These are phyloP conservation scores for Epizoanthus illoricatus DNA, from an alignment of 92 coral and sea anemone genomes.

Conservation along the genomic window DNA sequence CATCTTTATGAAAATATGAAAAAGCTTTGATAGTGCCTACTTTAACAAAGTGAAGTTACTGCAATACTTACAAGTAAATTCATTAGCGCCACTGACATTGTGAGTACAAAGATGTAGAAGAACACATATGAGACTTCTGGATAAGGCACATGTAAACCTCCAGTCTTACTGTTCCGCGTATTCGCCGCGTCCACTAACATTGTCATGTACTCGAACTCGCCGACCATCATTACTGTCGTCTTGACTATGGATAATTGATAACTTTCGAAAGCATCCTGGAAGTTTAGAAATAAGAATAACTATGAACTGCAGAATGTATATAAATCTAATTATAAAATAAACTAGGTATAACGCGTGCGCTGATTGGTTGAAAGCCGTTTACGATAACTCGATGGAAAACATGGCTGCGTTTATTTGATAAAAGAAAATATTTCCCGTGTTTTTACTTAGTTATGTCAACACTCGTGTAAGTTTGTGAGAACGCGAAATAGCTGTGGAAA, in stretches of 20 bases:
- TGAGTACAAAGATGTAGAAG: slow-evolving; percentile 64
- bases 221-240: slow-evolving; percentile 87
- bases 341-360: no score
- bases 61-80: slow-evolving; percentile 68
- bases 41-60: neutral
- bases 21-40: no score
- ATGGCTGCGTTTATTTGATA: no score
- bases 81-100: slow-evolving; percentile 84
- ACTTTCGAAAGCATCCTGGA: slow-evolving; percentile 60
- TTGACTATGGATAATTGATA: slow-evolving; percentile 61
- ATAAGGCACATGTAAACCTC: slow-evolving; percentile 65
- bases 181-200: slow-evolving; percentile 52
- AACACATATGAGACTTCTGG: slow-evolving; percentile 55
- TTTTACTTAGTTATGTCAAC: no score
- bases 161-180: slow-evolving; percentile 30
- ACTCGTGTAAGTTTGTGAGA: no score
- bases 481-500: no score
- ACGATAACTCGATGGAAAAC: no score
- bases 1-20: no score
- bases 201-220: slow-evolving; percentile 77
- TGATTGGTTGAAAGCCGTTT: no score
- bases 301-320: no score
- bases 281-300: neutral
- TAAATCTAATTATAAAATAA: no score
- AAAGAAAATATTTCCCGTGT: no score